Conservation (phyloP, 2,888 invertebrate genomes). For the Campopleginae sp. region DNA sequence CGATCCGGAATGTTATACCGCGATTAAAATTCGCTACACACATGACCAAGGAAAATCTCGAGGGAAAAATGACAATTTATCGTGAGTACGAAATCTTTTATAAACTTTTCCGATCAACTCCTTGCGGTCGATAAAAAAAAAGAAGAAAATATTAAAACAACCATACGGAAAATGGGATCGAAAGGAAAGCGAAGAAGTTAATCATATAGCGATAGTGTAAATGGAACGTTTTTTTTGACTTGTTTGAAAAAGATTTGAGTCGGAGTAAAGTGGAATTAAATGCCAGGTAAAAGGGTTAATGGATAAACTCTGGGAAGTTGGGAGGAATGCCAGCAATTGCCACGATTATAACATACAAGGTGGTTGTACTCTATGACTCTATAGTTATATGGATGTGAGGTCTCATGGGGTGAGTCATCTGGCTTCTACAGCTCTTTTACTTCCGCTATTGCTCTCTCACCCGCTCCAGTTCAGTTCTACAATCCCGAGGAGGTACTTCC, state of each 20-base stretch:
- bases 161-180: not conserved
- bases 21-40: slow-evolving; percentile 15
- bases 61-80: not conserved
- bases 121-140: not conserved
- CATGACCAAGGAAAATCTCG: not conserved
- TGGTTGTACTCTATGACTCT: slow-evolving; percentile 19
- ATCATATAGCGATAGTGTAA: not conserved
- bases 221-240: not conserved
- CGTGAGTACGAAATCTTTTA: not conserved
- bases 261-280: slow-evolving; percentile 38
- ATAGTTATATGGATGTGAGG: slow-evolving; percentile 17
- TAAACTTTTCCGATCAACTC: not conserved
- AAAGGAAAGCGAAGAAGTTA: not conserved
- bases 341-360: slow-evolving; percentile 37
- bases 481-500: slow-evolving; percentile 73
- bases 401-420: slow-evolving; percentile 59
- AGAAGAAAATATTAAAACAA: not conserved
- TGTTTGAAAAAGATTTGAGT: slow-evolving; percentile 4
- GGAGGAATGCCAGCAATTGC: slow-evolving; percentile 51
- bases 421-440: slow-evolving; percentile 58
- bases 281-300: slow-evolving; percentile 50
- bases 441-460: slow-evolving; percentile 57
- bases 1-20: slow-evolving; percentile 20
- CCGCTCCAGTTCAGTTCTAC: slow-evolving; percentile 65
- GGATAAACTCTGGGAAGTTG: slow-evolving; percentile 49